Evolutionary conservation across 1,140 invertebrate species (phyloP).

Genomic region (Drosophila aff.): DNA sequence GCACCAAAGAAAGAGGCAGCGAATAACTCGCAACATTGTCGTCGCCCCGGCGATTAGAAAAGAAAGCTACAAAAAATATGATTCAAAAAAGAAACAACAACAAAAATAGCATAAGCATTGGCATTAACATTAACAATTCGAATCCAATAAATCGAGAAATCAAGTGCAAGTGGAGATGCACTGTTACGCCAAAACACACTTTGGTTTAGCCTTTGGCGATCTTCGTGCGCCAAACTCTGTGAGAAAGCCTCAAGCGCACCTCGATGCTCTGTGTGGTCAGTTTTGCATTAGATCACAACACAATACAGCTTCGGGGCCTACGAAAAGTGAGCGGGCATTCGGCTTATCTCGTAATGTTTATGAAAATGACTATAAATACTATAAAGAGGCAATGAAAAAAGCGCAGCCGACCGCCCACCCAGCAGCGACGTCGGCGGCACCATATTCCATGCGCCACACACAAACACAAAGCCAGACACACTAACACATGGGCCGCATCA

Average conservation of each 20-base stretch:
- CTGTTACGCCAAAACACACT: background rate
- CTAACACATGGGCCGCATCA: conserved; percentile 24
- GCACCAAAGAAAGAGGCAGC: conserved; percentile 18
- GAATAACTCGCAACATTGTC: conserved; percentile 27
- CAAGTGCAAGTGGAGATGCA: too few species aligned
- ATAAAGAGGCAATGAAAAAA: conserved; percentile 56
- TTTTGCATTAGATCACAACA: background rate
- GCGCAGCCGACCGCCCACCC: conserved; percentile 69
- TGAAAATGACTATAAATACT: conserved; percentile 78
- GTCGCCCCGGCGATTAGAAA: conserved; percentile 24
- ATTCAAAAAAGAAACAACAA: conserved; percentile 11
- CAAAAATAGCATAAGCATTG: conserved; percentile 5
- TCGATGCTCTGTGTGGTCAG: background rate
- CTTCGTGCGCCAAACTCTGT: background rate
- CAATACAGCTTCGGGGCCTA: background rate
- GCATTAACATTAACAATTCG: too few species aligned
- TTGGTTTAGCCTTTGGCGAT: too few species aligned
- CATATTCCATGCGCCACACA: conserved; percentile 58
- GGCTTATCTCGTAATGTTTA: conserved; percentile 79
- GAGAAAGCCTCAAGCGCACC: background rate
- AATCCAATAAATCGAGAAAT: too few species aligned
- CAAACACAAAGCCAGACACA: conserved; percentile 9
- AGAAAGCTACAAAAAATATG: conserved; percentile 22
- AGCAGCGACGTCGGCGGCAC: conserved; percentile 32
- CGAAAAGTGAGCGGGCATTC: conserved; percentile 43